phyloP scores from a whole-genome alignment of 2,797 vertebrate genomes.

The Eurystomus glaucurus region DNA sequence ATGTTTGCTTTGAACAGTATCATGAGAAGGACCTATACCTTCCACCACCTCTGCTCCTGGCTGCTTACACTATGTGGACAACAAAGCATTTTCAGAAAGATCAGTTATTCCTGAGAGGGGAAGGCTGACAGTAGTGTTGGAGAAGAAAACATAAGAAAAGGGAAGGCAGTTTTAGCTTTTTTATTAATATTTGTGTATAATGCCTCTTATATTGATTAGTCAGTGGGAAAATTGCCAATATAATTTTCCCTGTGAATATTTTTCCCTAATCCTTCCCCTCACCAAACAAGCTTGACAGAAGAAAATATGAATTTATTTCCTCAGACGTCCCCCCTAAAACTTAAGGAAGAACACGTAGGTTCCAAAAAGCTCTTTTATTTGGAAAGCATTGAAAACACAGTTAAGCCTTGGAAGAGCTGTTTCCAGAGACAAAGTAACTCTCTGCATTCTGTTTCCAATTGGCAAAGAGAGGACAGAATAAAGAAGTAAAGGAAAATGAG shows the following conservation, averaged over 20 bases:
- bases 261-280: background rate
- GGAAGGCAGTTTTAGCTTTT: background rate
- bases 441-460: constrained; percentile 40
- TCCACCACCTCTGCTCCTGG: background rate
- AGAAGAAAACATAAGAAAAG: background rate
- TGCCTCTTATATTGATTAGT: background rate
- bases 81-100: background rate
- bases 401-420: background rate
- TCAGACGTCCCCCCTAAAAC: background rate
- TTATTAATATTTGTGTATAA: background rate
- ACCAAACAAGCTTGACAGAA: background rate
- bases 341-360: background rate
- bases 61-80: background rate
- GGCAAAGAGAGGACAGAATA: constrained; percentile 50
- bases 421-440: constrained; percentile 48
- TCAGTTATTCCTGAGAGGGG: background rate
- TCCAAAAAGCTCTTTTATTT: constrained; percentile 19
- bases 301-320: background rate
- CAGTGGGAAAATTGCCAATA: background rate
- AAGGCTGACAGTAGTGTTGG: background rate
- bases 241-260: background rate
- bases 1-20: background rate
- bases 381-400: constrained; percentile 30
- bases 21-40: background rate
- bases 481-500: constrained; percentile 59